Conservation (phyloP, 2,888 invertebrate genomes). For the Callyntrura sp. region DNA sequence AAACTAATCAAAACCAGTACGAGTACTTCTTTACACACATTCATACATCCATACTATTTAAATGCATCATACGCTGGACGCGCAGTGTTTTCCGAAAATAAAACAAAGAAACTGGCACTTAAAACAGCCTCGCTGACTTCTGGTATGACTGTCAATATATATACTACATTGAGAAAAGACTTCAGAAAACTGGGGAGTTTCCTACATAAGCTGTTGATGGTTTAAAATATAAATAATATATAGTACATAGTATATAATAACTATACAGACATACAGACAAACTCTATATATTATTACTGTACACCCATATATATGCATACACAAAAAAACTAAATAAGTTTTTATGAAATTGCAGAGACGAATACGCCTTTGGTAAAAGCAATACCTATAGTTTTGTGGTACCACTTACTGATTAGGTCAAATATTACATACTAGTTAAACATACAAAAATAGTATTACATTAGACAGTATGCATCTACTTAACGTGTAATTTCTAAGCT, state of each 20-base stretch:
- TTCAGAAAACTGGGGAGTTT: conserved; percentile 56
- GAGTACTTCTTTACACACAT: conserved; percentile 28
- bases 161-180: conserved; percentile 70
- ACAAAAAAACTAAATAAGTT: conserved; percentile 50
- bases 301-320: conserved; percentile 7
- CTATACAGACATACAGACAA: conserved; percentile 8
- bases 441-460: conserved; percentile 13
- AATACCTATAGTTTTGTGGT: conserved; percentile 76
- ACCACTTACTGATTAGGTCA: conserved; percentile 15
- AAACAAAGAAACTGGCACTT: conserved; percentile 22
- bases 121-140: conserved; percentile 34
- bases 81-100: conserved; percentile 36
- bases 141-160: conserved; percentile 62
- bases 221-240: conserved; percentile 14
- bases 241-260: background rate
- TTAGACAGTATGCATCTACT: background rate
- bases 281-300: conserved; percentile 18
- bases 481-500: background rate
- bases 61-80: too few species aligned
- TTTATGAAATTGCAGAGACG: conserved; percentile 72
- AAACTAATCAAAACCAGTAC: conserved; percentile 31
- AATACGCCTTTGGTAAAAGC: conserved; percentile 76
- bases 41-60: background rate
- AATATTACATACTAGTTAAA: background rate
- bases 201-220: conserved; percentile 41